phyloP scores from a whole-genome alignment of 1,140 invertebrate genomes.

The Papilio polytes region DNA sequence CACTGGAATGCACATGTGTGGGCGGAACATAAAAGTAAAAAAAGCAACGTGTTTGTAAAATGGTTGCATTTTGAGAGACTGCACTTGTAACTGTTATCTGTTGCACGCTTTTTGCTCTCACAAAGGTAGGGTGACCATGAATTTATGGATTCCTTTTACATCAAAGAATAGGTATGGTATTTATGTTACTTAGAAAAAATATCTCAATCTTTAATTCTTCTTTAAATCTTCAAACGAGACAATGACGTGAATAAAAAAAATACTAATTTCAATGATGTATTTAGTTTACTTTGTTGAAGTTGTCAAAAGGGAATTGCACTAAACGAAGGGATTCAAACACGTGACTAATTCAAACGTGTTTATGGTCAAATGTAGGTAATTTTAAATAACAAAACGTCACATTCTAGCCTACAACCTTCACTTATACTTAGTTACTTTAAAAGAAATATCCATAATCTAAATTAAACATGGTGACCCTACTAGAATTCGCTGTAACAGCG shows the following conservation, averaged over 20 bases:
- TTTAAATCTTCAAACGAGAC: too few relatives aligned
- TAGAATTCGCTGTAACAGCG: background rate
- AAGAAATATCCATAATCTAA: background rate
- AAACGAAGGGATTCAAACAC: too few relatives aligned
- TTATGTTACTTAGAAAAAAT: background rate
- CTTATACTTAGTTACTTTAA: background rate
- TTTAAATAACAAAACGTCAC: too few relatives aligned
- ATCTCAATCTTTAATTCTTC: too few relatives aligned
- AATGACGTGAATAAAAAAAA: background rate
- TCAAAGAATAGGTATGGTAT: background rate
- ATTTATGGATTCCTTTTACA: background rate
- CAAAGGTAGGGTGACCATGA: background rate
- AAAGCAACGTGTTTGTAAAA: background rate
- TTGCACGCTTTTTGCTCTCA: conserved; percentile 13
- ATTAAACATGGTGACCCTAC: background rate
- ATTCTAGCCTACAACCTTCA: too few relatives aligned
- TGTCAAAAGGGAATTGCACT: too few relatives aligned
- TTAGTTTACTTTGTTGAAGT: too few relatives aligned
- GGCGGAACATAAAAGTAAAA: background rate
- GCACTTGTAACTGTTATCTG: conserved; percentile 3
- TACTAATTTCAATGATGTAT: too few relatives aligned
- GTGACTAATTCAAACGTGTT: too few relatives aligned
- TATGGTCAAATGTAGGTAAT: too few relatives aligned
- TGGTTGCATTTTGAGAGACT: background rate
- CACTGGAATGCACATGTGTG: too few relatives aligned